Percentiles rank a stretch among this genome's conserved stretches.
These are phyloP conservation scores for Ophioninae sp. DNA, from an alignment of 2,888 invertebrate species.

Conservation along the genomic window DNA sequence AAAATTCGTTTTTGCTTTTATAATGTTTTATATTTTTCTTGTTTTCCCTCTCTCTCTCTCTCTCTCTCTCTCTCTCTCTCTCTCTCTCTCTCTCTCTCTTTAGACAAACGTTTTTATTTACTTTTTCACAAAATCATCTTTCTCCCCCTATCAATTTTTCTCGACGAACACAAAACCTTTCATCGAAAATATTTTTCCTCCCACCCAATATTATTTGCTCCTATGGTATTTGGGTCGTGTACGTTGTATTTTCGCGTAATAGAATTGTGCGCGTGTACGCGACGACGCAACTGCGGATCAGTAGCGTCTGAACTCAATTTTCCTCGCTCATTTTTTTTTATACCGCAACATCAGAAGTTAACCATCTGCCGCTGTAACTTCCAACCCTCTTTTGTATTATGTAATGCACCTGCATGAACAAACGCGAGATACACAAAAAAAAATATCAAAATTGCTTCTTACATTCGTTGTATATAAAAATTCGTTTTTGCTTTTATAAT, in stretches of 20 bases:
- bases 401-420: neutral
- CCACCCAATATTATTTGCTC: constrained; percentile 29
- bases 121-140: no score
- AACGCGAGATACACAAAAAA: neutral
- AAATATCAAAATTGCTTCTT: neutral
- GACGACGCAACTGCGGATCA: constrained; percentile 1
- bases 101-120: no score
- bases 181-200: constrained; percentile 21
- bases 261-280: neutral
- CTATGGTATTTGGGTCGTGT: neutral
- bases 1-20: neutral
- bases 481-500: neutral
- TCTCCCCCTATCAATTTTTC: constrained; percentile 43
- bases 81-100: constrained; percentile 2
- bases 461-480: neutral
- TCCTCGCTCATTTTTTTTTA: constrained; percentile 55
- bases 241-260: neutral
- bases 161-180: constrained; percentile 1
- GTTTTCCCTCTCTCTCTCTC: neutral
- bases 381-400: constrained; percentile 19
- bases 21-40: neutral
- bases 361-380: constrained; percentile 62
- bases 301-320: constrained; percentile 60
- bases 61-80: neutral
- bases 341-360: constrained; percentile 47